These are phyloP conservation scores for Chironomus tepperi DNA, from an alignment of 1,140 invertebrate species.

Conservation along the genomic window DNA sequence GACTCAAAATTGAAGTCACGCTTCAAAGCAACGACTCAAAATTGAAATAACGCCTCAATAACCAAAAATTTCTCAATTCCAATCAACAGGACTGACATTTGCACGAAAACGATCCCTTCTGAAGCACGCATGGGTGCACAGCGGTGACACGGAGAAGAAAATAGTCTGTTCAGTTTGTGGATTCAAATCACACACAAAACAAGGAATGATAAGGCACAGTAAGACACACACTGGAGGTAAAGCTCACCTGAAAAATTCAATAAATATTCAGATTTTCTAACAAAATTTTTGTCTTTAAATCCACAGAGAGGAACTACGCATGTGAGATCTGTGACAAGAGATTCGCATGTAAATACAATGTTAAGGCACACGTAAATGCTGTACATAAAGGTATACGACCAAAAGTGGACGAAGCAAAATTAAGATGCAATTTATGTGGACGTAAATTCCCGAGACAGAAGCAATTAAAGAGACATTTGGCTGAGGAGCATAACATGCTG, in stretches of 20 bases:
- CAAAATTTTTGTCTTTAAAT: too few relatives aligned
- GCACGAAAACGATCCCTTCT: not conserved
- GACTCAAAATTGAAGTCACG: too few relatives aligned
- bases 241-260: too few relatives aligned
- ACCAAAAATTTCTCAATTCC: too few relatives aligned
- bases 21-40: too few relatives aligned
- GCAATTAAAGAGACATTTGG: not conserved
- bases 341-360: not conserved
- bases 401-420: not conserved
- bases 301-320: not conserved
- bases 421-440: not conserved
- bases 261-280: too few relatives aligned
- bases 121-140: not conserved
- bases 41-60: too few relatives aligned
- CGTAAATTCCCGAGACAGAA: not conserved
- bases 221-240: not conserved
- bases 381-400: not conserved
- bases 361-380: not conserved
- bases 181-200: not conserved
- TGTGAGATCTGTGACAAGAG: not conserved
- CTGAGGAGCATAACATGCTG: not conserved
- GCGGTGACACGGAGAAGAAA: not conserved
- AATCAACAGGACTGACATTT: not conserved
- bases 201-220: not conserved
- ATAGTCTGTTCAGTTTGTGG: not conserved